A percentile compares a stretch with the other conserved stretches of the same genome.
Conservation (phyloP, 1,140 invertebrate species). For the Magallana gigas region DNA sequence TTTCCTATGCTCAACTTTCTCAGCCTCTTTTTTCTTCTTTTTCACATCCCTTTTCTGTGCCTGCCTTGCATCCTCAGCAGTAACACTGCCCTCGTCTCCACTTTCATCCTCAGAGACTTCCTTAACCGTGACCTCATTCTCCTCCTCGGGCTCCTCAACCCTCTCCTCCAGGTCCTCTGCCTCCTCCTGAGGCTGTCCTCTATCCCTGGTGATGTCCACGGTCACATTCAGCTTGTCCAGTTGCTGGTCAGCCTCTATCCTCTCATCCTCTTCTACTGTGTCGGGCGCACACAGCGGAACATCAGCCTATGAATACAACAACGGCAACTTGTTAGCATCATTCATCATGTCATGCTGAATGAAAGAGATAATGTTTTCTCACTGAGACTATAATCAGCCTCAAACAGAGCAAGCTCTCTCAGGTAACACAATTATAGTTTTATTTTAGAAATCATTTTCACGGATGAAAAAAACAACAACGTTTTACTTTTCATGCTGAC, state of each 20-base stretch:
- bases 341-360: slow-evolving; percentile 4
- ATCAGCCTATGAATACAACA: neutral
- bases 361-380: neutral
- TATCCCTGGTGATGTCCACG: neutral
- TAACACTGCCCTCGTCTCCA: slow-evolving; percentile 29
- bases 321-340: slow-evolving; percentile 16
- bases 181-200: neutral
- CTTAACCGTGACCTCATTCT: slow-evolving; percentile 9
- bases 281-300: slow-evolving; percentile 9
- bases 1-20: slow-evolving; percentile 74
- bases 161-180: slow-evolving; percentile 29
- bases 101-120: slow-evolving; percentile 36
- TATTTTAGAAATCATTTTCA: neutral
- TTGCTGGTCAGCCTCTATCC: slow-evolving; percentile 66
- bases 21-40: slow-evolving; percentile 61
- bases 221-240: slow-evolving; percentile 41
- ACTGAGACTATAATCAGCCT: neutral
- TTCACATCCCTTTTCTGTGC: slow-evolving; percentile 48
- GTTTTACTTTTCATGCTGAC: neutral
- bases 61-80: slow-evolving; percentile 80
- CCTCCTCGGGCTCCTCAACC: neutral
- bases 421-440: slow-evolving; percentile 32
- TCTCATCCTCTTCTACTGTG: slow-evolving; percentile 58
- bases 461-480: neutral
- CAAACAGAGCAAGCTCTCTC: neutral